Conservation (phyloP, 2,797 vertebrate genomes). For the Enteromius viviparus region DNA sequence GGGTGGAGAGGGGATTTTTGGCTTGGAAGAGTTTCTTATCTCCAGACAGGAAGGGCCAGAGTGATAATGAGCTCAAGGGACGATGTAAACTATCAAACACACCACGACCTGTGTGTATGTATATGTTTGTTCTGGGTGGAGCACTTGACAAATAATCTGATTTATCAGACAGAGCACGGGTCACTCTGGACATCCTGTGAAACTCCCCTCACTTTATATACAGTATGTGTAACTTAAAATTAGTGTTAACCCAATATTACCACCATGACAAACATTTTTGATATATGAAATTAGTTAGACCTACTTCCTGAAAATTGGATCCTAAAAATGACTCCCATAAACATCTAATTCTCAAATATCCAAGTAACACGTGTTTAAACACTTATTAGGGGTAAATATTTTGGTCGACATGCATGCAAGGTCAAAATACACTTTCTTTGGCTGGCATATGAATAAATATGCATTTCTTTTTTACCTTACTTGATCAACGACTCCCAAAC, state of each 20-base stretch:
- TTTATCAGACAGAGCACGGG: slow-evolving; percentile 41
- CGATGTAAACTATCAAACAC: slow-evolving; percentile 61
- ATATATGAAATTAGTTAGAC: not conserved
- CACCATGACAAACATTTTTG: not conserved
- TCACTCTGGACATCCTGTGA: slow-evolving; percentile 47
- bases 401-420: no score
- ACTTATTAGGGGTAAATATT: no score
- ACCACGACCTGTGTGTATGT: slow-evolving; percentile 45
- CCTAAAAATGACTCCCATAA: not conserved
- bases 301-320: not conserved
- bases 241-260: not conserved
- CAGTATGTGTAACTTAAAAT: not conserved
- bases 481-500: no score
- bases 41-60: slow-evolving; percentile 66
- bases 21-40: slow-evolving; percentile 67
- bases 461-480: no score
- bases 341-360: not conserved
- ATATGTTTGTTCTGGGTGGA: slow-evolving; percentile 48
- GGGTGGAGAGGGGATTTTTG: slow-evolving; percentile 46
- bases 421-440: no score
- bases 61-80: slow-evolving; percentile 62
- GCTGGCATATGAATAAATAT: no score
- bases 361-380: slow-evolving; percentile 7
- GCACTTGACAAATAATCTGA: slow-evolving; percentile 47
- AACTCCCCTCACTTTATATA: slow-evolving; percentile 6